A percentile compares a stretch with the other conserved stretches of the same genome.
phyloP scores from a whole-genome alignment of 2,113 vertebrate genomes.

The Alligator sinensis region DNA sequence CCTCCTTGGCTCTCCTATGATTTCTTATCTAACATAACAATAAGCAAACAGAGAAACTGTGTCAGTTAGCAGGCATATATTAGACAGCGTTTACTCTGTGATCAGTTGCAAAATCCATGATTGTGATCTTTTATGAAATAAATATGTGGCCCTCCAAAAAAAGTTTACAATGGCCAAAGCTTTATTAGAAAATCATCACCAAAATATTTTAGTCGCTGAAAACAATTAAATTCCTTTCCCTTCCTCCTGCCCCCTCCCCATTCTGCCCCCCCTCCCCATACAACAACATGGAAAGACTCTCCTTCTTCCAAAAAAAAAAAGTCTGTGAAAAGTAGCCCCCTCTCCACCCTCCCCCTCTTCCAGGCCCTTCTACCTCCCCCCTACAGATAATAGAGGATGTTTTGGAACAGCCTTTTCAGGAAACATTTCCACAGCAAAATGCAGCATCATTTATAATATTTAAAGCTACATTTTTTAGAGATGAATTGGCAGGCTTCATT shows the following conservation, averaged over 20 bases:
- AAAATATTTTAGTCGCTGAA: slow-evolving; percentile 62
- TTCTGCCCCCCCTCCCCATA: background rate
- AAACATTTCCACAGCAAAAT: slow-evolving; percentile 75
- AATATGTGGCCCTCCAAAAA: slow-evolving; percentile 47
- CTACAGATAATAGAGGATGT: slow-evolving; percentile 66
- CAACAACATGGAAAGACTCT: slow-evolving; percentile 65
- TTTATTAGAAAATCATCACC: slow-evolving; percentile 61
- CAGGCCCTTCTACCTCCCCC: slow-evolving; percentile 53
- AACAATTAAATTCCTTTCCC: slow-evolving; percentile 42
- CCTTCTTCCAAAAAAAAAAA: slow-evolving; percentile 54
- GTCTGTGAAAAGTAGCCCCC: slow-evolving; percentile 68
- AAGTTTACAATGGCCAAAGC: slow-evolving; percentile 44
- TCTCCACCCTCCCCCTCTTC: slow-evolving; percentile 66
- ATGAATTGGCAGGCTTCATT: slow-evolving; percentile 85
- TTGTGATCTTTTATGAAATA: slow-evolving; percentile 52
- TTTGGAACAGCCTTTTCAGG: slow-evolving; percentile 77
- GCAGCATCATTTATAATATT: slow-evolving; percentile 79
- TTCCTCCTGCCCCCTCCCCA: background rate
- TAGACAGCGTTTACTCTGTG: slow-evolving; percentile 2
- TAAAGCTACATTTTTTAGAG: slow-evolving; percentile 82
- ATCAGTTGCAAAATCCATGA: slow-evolving; percentile 60
- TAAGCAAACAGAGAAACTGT: background rate
- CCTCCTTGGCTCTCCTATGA: background rate
- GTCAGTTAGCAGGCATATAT: slow-evolving; percentile 45
- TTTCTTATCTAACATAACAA: background rate